Conservation (phyloP, 1,140 invertebrate species). For the Pinna nobilis region DNA sequence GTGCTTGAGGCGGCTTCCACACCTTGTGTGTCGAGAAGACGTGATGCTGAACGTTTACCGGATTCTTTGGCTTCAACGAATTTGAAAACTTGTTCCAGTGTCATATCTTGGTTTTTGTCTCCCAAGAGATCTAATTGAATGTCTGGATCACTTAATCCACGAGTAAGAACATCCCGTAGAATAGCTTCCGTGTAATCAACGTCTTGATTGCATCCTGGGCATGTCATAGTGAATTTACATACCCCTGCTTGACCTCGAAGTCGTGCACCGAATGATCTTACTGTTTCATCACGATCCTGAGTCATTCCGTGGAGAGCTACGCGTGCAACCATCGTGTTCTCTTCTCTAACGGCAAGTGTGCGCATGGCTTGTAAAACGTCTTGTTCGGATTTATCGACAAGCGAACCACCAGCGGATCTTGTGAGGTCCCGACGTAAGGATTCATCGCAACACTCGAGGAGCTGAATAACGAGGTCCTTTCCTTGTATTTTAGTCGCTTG, state of each 20-base stretch:
- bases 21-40: slow-evolving; percentile 21
- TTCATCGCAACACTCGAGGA: slow-evolving; percentile 50
- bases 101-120: slow-evolving; percentile 35
- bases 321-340: slow-evolving; percentile 50
- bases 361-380: slow-evolving; percentile 43
- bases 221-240: slow-evolving; percentile 40
- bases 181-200: slow-evolving; percentile 43
- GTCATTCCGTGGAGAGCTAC: slow-evolving; percentile 44
- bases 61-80: slow-evolving; percentile 46
- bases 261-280: slow-evolving; percentile 40
- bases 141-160: slow-evolving; percentile 19
- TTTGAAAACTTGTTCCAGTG: slow-evolving; percentile 37
- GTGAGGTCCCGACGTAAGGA: slow-evolving; percentile 43
- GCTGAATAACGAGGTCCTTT: slow-evolving; percentile 32
- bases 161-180: slow-evolving; percentile 13
- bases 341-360: slow-evolving; percentile 39
- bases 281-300: slow-evolving; percentile 42
- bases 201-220: slow-evolving; percentile 27
- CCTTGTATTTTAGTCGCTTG: slow-evolving; percentile 37
- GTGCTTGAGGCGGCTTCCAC: background rate
- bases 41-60: slow-evolving; percentile 36
- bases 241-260: slow-evolving; percentile 39
- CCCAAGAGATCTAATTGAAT: slow-evolving; percentile 41
- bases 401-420: slow-evolving; percentile 30
- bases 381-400: slow-evolving; percentile 27